phyloP scores from a whole-genome alignment of 2,888 invertebrate genomes.

The Scelioninae gen. 1 region DNA sequence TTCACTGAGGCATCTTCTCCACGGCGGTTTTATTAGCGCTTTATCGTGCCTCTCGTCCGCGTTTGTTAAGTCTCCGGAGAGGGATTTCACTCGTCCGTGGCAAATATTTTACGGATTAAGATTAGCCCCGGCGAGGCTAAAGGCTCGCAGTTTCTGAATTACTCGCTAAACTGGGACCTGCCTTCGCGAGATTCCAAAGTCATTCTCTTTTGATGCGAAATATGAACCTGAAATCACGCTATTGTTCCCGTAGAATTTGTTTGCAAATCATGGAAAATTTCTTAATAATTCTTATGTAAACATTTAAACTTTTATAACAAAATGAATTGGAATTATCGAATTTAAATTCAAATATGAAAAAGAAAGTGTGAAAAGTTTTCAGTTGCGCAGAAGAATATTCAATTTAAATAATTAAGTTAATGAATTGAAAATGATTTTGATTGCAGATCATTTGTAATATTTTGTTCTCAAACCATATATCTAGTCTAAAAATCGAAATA shows the following conservation, averaged over 20 bases:
- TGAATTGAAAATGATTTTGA: neutral
- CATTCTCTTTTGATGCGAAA: slow-evolving; percentile 40
- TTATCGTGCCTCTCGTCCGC: slow-evolving; percentile 71
- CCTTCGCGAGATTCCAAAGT: slow-evolving; percentile 38
- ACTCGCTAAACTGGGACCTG: slow-evolving; percentile 51
- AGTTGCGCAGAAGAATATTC: too few relatives aligned
- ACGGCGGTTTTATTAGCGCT: slow-evolving; percentile 70
- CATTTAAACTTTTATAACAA: too few relatives aligned
- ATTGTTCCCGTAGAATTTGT: slow-evolving; percentile 34
- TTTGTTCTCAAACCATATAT: too few relatives aligned
- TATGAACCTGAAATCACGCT: slow-evolving; percentile 11
- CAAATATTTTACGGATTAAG: slow-evolving; percentile 77
- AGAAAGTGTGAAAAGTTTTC: too few relatives aligned
- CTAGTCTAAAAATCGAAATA: too few relatives aligned
- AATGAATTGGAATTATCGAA: too few relatives aligned
- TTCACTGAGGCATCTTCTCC: slow-evolving; percentile 60
- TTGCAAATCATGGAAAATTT: neutral
- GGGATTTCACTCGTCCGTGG: slow-evolving; percentile 69
- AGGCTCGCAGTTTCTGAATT: slow-evolving; percentile 60
- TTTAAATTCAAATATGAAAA: too few relatives aligned
- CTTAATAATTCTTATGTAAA: neutral
- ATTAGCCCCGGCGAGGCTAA: slow-evolving; percentile 69
- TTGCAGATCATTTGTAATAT: neutral
- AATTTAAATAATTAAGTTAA: too few relatives aligned
- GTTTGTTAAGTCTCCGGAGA: slow-evolving; percentile 57